Conservation (phyloP, 2,797 vertebrate genomes). For the Apogon talboti region DNA sequence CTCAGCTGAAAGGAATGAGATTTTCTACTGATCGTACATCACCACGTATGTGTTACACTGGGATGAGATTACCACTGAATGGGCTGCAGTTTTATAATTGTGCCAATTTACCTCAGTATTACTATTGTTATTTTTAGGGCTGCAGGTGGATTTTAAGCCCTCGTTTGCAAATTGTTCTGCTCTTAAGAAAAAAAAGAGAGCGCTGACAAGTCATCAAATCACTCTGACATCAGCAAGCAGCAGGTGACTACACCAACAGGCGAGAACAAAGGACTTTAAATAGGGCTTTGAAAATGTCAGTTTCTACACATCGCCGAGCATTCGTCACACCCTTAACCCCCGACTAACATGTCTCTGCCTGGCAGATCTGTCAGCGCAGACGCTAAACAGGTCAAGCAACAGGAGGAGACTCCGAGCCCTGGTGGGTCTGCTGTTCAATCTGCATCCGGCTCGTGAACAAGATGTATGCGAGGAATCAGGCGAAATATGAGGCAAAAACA, state of each 20-base stretch:
- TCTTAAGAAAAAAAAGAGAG: constrained; percentile 19
- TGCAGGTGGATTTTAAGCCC: constrained; percentile 23
- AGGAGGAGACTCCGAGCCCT: constrained; percentile 10
- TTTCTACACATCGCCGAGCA: constrained; percentile 59
- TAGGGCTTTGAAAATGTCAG: constrained; percentile 65
- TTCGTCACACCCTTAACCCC: constrained; percentile 22
- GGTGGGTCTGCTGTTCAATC: constrained; percentile 15
- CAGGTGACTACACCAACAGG: constrained; percentile 51
- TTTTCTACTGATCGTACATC: too few relatives aligned
- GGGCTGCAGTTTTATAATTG: too few relatives aligned
- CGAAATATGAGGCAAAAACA: too few relatives aligned
- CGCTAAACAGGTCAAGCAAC: constrained; percentile 37
- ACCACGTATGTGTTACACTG: too few relatives aligned
- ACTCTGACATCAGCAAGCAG: constrained; percentile 34
- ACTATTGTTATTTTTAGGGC: constrained; percentile 17
- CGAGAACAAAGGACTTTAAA: constrained; percentile 51
- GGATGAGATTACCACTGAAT: too few relatives aligned
- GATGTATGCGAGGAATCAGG: too few relatives aligned
- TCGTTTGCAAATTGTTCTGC: constrained; percentile 25
- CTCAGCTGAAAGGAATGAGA: too few relatives aligned
- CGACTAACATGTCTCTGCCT: constrained; percentile 21
- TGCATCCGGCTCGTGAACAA: background rate
- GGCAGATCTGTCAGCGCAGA: constrained; percentile 23
- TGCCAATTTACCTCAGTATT: background rate
- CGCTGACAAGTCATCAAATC: constrained; percentile 50